Evolutionary conservation across 2,113 vertebrate genomes (phyloP).

Genomic region (Rhinoderma darwinii): DNA sequence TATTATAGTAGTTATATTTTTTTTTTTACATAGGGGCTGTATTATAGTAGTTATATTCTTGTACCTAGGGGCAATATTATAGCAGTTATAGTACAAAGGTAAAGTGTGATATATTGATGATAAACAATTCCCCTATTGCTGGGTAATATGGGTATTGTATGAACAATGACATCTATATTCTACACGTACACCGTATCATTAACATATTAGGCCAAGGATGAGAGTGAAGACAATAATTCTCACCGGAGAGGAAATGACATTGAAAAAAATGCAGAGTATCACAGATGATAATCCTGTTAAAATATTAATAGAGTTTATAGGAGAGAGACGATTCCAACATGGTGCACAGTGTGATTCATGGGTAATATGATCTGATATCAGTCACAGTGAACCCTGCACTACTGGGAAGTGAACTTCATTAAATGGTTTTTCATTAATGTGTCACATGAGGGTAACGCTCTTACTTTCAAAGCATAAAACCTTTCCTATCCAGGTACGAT

Average conservation of each 20-base stretch:
- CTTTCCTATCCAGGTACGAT: not conserved
- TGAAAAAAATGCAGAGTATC: not conserved
- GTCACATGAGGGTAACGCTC: not conserved
- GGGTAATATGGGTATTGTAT: not conserved
- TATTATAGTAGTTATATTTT: not conserved
- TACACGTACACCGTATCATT: not conserved
- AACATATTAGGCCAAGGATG: not conserved
- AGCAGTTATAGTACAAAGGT: not conserved
- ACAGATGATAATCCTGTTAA: constrained; percentile 21
- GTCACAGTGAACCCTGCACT: constrained; percentile 22
- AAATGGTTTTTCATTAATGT: constrained; percentile 24
- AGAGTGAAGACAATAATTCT: not conserved
- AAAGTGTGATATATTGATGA: not conserved
- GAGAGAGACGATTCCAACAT: constrained; percentile 11
- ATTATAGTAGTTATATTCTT: not conserved
- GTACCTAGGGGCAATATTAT: not conserved
- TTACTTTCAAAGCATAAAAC: not conserved
- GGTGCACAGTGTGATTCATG: not conserved
- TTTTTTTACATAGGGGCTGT: not conserved
- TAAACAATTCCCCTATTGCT: not conserved
- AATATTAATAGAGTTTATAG: constrained; percentile 33
- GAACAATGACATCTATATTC: not conserved
- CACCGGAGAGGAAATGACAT: not conserved
- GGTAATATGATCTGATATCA: constrained; percentile 32
- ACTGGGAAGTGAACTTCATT: constrained; percentile 13